A percentile compares a stretch with the other conserved stretches of the same genome.
Evolutionary conservation across 1,140 invertebrate genomes (phyloP).

Genomic region (Agrypnia vestita): DNA sequence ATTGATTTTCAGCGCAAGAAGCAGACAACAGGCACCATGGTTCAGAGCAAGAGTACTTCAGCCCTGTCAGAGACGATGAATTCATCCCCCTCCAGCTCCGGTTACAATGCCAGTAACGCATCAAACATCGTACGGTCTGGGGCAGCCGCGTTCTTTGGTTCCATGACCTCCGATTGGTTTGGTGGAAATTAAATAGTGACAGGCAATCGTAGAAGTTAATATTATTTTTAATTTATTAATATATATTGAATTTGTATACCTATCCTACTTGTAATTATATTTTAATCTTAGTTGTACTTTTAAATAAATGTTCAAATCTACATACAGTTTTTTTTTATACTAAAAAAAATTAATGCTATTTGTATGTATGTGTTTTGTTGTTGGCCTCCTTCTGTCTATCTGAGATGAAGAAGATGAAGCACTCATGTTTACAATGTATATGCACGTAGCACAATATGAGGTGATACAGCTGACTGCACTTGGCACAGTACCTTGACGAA

Average conservation of each 20-base stretch:
- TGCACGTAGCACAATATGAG: too few species aligned
- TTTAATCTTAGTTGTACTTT: neutral
- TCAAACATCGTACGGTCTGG: conserved; percentile 72
- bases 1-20: conserved; percentile 65
- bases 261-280: neutral
- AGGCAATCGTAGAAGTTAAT: too few species aligned
- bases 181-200: conserved; percentile 59
- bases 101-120: conserved; percentile 32
- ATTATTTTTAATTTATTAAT: too few species aligned
- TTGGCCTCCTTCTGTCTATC: too few species aligned
- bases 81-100: neutral
- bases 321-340: too few species aligned
- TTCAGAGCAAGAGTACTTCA: conserved; percentile 28
- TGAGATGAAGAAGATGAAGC: too few species aligned
- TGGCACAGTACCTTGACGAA: too few species aligned
- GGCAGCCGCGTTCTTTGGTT: conserved; percentile 84
- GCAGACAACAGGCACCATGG: conserved; percentile 59
- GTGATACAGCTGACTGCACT: too few species aligned
- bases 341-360: too few species aligned
- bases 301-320: neutral
- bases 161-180: conserved; percentile 87
- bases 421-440: too few species aligned
- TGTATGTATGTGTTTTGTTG: too few species aligned
- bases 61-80: neutral
- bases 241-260: neutral